These are phyloP conservation scores for Diarsia brunnea DNA, from an alignment of 2,888 invertebrate genomes.

Conservation along the genomic window DNA sequence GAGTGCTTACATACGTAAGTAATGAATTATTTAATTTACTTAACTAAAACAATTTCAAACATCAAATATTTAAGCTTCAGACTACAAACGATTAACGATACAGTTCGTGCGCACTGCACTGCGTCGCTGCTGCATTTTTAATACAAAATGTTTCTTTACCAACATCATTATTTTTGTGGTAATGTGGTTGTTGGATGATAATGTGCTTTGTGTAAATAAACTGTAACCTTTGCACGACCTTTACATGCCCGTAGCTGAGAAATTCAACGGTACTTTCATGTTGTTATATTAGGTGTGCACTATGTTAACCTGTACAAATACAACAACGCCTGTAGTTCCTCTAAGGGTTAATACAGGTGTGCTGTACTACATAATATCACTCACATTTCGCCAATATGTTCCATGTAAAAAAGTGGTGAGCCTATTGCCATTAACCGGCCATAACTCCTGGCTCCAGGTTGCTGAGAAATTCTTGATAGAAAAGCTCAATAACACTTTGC, in stretches of 20 bases:
- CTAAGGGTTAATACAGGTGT: not conserved
- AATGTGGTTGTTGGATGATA: constrained; percentile 29
- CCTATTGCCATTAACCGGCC: not conserved
- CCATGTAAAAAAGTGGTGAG: not conserved
- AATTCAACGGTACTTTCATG: constrained; percentile 33
- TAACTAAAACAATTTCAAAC: constrained; percentile 16
- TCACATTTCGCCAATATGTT: not conserved
- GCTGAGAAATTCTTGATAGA: not conserved
- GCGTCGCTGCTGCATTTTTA: constrained; percentile 39
- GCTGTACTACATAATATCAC: not conserved
- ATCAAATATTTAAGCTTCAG: constrained; percentile 40
- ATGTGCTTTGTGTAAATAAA: constrained; percentile 40
- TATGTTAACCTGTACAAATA: no score
- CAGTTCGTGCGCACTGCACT: constrained; percentile 19
- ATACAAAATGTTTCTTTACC: constrained; percentile 25
- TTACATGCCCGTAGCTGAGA: constrained; percentile 20
- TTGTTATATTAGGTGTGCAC: not conserved
- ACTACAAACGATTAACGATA: constrained; percentile 22
- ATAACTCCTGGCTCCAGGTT: not conserved
- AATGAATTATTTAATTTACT: constrained; percentile 9
- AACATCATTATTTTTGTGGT: constrained; percentile 34
- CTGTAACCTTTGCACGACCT: constrained; percentile 50
- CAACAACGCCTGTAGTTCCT: not conserved
- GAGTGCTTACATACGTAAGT: not conserved
- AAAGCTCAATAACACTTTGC: not conserved